Evolutionary conservation across 2,113 vertebrate genomes (phyloP), one percentile per base, ranked within the genome.

Genomic region (Lepus europaeus): DNA sequence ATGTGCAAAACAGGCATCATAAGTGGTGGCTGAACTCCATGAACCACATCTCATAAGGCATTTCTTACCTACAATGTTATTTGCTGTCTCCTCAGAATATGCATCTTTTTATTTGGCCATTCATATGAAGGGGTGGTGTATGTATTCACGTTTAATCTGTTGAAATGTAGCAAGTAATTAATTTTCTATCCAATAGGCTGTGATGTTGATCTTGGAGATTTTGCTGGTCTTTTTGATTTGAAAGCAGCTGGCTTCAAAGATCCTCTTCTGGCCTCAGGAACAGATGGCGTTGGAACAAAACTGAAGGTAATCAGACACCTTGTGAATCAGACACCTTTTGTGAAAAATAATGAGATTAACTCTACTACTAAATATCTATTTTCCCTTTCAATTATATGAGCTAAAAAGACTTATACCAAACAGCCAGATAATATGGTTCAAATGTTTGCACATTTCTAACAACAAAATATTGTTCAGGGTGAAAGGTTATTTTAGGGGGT

Each of bases 201-300:
- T 97, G 98, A 97, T 53, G 99, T 98, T 9, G 99, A 99, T 45
- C 99, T 99, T 1, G 99, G 99, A 68, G 99, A 99, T 0, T 99
- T 99, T 92, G 99, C 99, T 53, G 99, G 99, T 6, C 98, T 99
- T 64, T 99, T 99, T 98, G 99, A 99, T 94, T 96, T 99, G 96
- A 99, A 99, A 96, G 99, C 99, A n/a, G 99, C 99, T 23, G 99
- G 99, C 33, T 99, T 99, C 89, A 95, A 96, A 22, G 99, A 99
- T 96, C 99, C 99, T 27, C 97, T 99, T 96, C 98, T 99, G 96
- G 99, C 99, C 2, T 99, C 99, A 86, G 99, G 99, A 79, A 99
- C 99, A 6, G 99, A 99, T 33, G 99, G 99, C 9, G 99, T 99
- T 29, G 99, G 99, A 69, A 99, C 99, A 45, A 99, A 99, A 95